Conservation (phyloP, 2,888 invertebrate genomes). For the Osedax fenrisi region DNA sequence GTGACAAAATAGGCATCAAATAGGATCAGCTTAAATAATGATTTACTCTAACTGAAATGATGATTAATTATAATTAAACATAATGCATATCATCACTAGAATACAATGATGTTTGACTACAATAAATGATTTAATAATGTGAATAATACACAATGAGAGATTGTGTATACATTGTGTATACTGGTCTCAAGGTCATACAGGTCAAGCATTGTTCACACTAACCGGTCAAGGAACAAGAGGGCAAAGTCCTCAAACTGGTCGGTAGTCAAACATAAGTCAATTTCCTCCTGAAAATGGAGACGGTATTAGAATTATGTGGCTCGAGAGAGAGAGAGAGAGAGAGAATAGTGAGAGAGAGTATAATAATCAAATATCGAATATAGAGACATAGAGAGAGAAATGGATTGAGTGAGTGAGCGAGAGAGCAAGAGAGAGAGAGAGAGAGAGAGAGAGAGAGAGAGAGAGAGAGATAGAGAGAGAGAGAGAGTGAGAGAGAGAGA, state of each 20-base stretch:
- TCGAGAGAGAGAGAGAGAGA: too few species aligned
- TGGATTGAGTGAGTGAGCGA: not conserved
- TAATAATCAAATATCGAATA: too few species aligned
- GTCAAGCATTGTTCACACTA: too few species aligned
- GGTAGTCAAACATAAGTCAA: not conserved
- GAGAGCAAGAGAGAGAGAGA: not conserved
- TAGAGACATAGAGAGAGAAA: not conserved
- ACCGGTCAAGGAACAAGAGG: not conserved
- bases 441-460: not conserved
- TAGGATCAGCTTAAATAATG: too few species aligned
- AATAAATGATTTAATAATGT: not conserved
- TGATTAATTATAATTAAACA: too few species aligned
- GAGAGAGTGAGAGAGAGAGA: not conserved
- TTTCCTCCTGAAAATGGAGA: not conserved
- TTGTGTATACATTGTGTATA: too few species aligned
- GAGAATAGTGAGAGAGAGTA: too few species aligned
- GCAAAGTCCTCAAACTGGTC: not conserved
- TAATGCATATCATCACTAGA: not conserved
- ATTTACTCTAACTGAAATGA: too few species aligned
- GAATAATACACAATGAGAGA: not conserved
- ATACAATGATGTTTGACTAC: not conserved
- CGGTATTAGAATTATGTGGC: too few species aligned
- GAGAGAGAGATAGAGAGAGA: too few species aligned
- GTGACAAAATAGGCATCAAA: too few species aligned
- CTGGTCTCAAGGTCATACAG: too few species aligned